These are phyloP conservation scores for Phrynocephalus guinanensis DNA, from an alignment of 2,797 vertebrate species.

Conservation along the genomic window DNA sequence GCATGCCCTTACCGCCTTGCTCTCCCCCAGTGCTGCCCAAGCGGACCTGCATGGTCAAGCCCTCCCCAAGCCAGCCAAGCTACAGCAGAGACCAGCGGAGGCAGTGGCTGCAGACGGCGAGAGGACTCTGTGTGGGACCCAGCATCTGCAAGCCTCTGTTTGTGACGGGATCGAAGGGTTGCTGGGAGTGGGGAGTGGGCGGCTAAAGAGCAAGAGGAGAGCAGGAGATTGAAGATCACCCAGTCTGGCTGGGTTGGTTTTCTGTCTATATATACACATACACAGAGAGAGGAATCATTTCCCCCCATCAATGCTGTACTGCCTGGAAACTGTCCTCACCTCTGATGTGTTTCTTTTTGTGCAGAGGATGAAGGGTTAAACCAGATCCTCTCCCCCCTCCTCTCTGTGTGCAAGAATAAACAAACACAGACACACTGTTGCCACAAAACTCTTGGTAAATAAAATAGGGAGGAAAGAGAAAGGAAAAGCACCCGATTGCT, in stretches of 20 bases:
- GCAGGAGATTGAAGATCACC: constrained; percentile 19
- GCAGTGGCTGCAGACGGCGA: too few species aligned
- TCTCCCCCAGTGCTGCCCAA: too few species aligned
- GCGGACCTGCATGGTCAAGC: too few species aligned
- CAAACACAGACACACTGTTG: background rate
- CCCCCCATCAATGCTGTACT: too few species aligned
- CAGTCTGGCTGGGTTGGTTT: constrained; percentile 36
- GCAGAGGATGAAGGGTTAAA: background rate
- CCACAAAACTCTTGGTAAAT: constrained; percentile 51
- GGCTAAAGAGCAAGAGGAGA: too few species aligned
- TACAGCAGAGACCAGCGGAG: too few species aligned
- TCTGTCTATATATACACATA: background rate
- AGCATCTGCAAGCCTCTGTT: background rate
- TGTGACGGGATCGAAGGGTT: background rate
- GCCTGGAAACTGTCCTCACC: too few species aligned
- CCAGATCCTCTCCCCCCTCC: background rate
- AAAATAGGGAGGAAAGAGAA: constrained; percentile 50
- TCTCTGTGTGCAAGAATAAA: background rate
- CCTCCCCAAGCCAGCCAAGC: too few species aligned
- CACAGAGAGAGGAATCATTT: background rate
- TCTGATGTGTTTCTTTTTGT: too few species aligned
- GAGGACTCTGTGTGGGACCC: too few species aligned
- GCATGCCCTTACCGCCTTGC: too few species aligned
- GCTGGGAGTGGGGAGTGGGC: accelerated
- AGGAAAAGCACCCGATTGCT: constrained; percentile 48